These are phyloP conservation scores for Clinocottus analis DNA, from an alignment of 2,113 vertebrate species.

Conservation along the genomic window DNA sequence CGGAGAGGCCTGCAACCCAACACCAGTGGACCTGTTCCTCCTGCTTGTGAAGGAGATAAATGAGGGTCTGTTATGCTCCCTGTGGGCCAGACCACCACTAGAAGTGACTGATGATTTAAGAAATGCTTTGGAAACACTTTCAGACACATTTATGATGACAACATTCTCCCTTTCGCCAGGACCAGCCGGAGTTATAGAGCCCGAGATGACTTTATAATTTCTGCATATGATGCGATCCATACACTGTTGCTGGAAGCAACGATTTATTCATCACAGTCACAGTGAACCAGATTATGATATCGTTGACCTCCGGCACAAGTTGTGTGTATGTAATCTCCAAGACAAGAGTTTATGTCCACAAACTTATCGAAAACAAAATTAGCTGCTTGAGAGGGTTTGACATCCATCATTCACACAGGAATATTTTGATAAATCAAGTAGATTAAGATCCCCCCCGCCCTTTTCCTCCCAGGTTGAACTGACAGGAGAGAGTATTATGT, in stretches of 20 bases:
- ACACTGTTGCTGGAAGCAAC: background rate
- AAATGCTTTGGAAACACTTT: constrained; percentile 59
- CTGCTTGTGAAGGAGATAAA: constrained; percentile 38
- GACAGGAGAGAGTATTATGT: constrained; percentile 40
- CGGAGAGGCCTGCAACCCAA: constrained; percentile 33
- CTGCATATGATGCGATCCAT: constrained; percentile 34
- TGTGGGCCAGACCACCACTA: constrained; percentile 40
- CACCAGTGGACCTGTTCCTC: constrained; percentile 26
- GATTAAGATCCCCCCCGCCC: constrained; percentile 33
- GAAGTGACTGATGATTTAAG: constrained; percentile 52
- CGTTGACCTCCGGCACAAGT: constrained; percentile 19
- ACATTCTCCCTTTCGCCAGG: constrained; percentile 24
- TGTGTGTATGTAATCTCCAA: background rate
- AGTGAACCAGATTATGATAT: constrained; percentile 26
- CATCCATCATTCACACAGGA: constrained; percentile 38
- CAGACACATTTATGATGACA: constrained; percentile 60
- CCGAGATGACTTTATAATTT: constrained; percentile 38
- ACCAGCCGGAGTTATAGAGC: constrained; percentile 39
- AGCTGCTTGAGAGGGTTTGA: constrained; percentile 36
- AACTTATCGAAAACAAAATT: constrained; percentile 15
- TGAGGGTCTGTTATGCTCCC: constrained; percentile 21
- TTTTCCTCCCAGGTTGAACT: constrained; percentile 34
- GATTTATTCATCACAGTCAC: constrained; percentile 24
- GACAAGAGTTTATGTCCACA: constrained; percentile 24
- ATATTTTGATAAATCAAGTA: constrained; percentile 49